These are phyloP conservation scores for Lepidochrysops patricia DNA, from an alignment of 2,888 invertebrate species.

Conservation along the genomic window DNA sequence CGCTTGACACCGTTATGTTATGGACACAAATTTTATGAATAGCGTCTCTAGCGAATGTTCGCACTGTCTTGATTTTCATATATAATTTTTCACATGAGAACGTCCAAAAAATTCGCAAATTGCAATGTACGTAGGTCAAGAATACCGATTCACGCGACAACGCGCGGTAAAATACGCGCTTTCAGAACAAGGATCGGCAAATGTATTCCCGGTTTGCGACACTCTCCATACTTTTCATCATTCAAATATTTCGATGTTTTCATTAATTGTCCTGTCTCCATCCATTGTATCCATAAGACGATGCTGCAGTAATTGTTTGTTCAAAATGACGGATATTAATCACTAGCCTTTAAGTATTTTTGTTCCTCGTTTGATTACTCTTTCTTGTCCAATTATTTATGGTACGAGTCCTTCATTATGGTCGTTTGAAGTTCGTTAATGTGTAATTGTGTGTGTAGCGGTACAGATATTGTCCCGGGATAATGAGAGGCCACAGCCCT, in stretches of 20 bases:
- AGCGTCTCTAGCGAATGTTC: too few relatives aligned
- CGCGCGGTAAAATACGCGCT: too few relatives aligned
- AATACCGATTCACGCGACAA: too few relatives aligned
- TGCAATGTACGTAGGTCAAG: too few relatives aligned
- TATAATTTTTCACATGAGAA: too few relatives aligned
- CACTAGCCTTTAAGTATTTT: background rate
- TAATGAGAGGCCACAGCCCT: constrained; percentile 27
- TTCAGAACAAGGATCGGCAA: background rate
- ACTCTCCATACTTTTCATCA: background rate
- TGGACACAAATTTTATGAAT: too few relatives aligned
- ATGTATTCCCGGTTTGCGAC: background rate
- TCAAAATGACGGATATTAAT: background rate
- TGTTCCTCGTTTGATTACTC: background rate
- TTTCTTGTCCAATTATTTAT: background rate
- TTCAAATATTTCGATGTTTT: background rate
- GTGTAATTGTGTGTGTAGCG: constrained; percentile 11
- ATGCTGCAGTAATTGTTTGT: background rate
- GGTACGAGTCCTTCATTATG: background rate
- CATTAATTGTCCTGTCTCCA: background rate
- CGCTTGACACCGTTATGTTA: too few relatives aligned
- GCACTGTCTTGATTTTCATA: too few relatives aligned
- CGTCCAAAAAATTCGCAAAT: too few relatives aligned
- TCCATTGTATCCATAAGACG: background rate
- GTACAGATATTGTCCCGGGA: constrained; percentile 18
- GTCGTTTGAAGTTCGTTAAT: background rate